Base-by-base conservation (phyloP, 1,140 invertebrate genomes). In the Cylas formicarius region DNA sequence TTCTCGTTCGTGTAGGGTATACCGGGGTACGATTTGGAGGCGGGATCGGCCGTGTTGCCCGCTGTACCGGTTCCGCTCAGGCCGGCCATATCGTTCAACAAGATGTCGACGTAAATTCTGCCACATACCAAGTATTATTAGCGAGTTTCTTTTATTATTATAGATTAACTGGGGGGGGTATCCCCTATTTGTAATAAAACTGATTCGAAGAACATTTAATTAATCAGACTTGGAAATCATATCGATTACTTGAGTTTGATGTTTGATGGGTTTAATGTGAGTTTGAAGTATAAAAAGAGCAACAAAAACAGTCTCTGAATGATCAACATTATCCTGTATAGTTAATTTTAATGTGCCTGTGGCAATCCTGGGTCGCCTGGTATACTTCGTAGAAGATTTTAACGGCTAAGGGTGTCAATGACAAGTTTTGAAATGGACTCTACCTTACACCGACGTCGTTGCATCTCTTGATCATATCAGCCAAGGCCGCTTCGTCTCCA, bases 81-180 rank as follows among this genome's bases (percentile, higher is more conserved):
- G n/a, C 77, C 83, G 6, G 80, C 78, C 90, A 94, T 94, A 64
- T 95, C 90, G 59, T 95, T 95, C 20, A 92, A 68, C 2, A 95
- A 76, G 0, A 78, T 73, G 65, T 95, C 90, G 0, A 86, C 85
- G 58, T 87, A 91, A 47, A 94, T 85, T 53, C 84, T 84, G n/a
- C n/a, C 44, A n/a, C n/a, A 21, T 8, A 5, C 27, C 10, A 34
- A 18, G 44, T 19, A 18, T 41, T 34, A 50, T 23, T 33, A 39
- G 26, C 18, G 13, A 20, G 18, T 24, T 21, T 23, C 18, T 14
- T 24, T 34, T 7, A n/a, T n/a, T n/a, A n/a, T n/a, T n/a, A n/a
- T n/a, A n/a, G n/a, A n/a, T n/a, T n/a, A n/a, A n/a, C n/a, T n/a
- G n/a, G n/a, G n/a, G n/a, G n/a, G n/a, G n/a, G n/a, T n/a, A n/a